Conservation (phyloP, 2,113 vertebrate genomes). For the Lophura nycthemera region DNA sequence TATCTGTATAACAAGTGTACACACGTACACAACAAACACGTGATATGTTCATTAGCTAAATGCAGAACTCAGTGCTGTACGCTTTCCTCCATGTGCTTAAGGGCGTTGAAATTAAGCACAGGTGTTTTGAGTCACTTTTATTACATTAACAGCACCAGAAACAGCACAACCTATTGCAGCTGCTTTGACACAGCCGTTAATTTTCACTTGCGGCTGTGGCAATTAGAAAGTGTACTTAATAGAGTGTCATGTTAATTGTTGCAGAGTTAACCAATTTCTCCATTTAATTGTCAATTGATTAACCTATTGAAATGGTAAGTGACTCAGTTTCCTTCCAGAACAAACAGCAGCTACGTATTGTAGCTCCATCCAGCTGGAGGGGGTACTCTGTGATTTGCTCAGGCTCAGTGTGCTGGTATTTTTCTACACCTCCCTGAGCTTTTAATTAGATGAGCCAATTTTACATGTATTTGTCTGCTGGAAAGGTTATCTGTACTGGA, state of each 20-base stretch:
- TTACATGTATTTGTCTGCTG: conserved; percentile 83
- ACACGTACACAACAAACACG: neutral
- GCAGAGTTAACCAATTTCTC: conserved; percentile 88
- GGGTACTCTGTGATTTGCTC: conserved; percentile 71
- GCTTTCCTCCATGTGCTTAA: conserved; percentile 22
- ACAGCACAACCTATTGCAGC: conserved; percentile 33
- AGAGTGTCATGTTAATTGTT: conserved; percentile 89
- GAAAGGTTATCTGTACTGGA: conserved; percentile 83
- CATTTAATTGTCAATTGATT: conserved; percentile 91
- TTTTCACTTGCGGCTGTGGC: conserved; percentile 82
- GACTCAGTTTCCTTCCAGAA: conserved; percentile 88
- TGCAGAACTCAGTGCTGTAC: neutral
- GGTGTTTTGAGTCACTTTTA: conserved; percentile 59
- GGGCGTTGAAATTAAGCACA: conserved; percentile 56
- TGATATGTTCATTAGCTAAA: neutral
- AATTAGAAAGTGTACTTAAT: conserved; percentile 90
- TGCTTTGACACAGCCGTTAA: conserved; percentile 70
- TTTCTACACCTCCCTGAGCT: conserved; percentile 79
- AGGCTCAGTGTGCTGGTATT: conserved; percentile 81
- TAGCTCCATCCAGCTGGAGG: conserved; percentile 78
- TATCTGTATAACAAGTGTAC: too few species aligned
- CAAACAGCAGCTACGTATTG: conserved; percentile 80
- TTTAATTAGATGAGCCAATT: conserved; percentile 87
- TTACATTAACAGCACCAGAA: conserved; percentile 55
- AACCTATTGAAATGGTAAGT: conserved; percentile 92